These are phyloP conservation scores for Matsumyia berberina DNA, from an alignment of 2,888 invertebrate species.

Conservation along the genomic window DNA sequence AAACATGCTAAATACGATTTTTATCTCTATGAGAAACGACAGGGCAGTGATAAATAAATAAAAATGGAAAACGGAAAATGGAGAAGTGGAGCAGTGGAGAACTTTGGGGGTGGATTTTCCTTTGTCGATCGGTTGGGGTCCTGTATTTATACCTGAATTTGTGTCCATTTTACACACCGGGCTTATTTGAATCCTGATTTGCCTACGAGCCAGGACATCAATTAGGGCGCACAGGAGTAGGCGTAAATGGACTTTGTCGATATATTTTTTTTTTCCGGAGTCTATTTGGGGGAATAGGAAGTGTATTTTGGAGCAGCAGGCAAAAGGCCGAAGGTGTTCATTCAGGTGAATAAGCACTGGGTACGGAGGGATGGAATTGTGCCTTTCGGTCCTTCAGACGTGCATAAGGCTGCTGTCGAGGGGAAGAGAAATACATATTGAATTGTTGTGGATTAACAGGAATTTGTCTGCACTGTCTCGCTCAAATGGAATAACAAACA, in stretches of 20 bases:
- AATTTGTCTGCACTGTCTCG: neutral
- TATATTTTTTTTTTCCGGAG: neutral
- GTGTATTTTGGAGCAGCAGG: neutral
- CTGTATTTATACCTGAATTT: constrained; percentile 13
- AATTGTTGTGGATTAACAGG: neutral
- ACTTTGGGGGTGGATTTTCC: neutral
- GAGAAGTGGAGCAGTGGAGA: no score
- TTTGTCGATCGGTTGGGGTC: constrained; percentile 5
- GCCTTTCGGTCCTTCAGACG: neutral
- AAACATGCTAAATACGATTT: constrained; percentile 68
- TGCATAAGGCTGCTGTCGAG: neutral
- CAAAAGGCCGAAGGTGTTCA: neutral
- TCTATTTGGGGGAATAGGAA: no score
- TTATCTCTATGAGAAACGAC: constrained; percentile 69
- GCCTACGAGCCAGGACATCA: neutral
- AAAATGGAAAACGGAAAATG: constrained; percentile 7
- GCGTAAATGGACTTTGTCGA: neutral
- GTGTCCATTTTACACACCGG: constrained; percentile 13
- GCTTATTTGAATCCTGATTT: constrained; percentile 41
- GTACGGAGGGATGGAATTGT: neutral
- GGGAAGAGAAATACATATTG: neutral
- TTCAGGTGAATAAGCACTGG: neutral
- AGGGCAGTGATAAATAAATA: constrained; percentile 57
- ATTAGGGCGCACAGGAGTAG: constrained; percentile 19
- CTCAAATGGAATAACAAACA: neutral